A percentile compares a stretch with the other conserved stretches of the same genome.
Conservation (phyloP, 2,113 vertebrate genomes). For the Coptodon bakossiorum region DNA sequence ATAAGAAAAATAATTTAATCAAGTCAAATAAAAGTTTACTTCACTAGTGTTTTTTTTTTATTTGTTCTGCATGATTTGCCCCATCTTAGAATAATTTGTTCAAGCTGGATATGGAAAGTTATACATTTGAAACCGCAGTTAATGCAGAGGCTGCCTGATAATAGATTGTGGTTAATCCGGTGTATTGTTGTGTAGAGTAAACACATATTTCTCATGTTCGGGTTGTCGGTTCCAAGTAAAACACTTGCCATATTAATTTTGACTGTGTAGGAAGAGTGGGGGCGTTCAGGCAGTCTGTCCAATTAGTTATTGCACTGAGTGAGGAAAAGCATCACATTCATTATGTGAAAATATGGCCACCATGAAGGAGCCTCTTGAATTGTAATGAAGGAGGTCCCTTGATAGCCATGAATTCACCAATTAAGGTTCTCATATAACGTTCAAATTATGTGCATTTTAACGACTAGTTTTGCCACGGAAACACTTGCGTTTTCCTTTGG, state of each 20-base stretch:
- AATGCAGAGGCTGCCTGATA: background rate
- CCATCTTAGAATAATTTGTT: background rate
- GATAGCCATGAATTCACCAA: conserved; percentile 63
- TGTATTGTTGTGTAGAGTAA: background rate
- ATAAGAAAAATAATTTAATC: background rate
- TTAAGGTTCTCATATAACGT: conserved; percentile 55
- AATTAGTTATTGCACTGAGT: conserved; percentile 36
- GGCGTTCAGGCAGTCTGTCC: background rate
- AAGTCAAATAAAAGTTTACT: background rate
- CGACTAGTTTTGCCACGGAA: conserved; percentile 30
- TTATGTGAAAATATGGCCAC: conserved; percentile 51
- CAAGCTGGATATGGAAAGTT: background rate
- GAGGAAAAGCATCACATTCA: conserved; percentile 32
- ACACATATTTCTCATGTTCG: background rate
- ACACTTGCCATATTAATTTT: background rate
- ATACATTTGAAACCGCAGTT: background rate
- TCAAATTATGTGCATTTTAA: conserved; percentile 69
- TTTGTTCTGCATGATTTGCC: background rate
- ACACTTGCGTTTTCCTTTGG: conserved; percentile 26
- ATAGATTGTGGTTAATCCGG: background rate
- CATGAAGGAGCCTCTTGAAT: conserved; percentile 47
- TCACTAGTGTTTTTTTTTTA: background rate
- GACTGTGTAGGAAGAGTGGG: background rate
- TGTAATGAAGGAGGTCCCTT: conserved; percentile 52
- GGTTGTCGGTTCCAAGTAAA: background rate